Percentiles rank a stretch among this genome's conserved stretches.
These are phyloP conservation scores for Alentia gelatinosa DNA, from an alignment of 2,888 invertebrate species.

Conservation along the genomic window DNA sequence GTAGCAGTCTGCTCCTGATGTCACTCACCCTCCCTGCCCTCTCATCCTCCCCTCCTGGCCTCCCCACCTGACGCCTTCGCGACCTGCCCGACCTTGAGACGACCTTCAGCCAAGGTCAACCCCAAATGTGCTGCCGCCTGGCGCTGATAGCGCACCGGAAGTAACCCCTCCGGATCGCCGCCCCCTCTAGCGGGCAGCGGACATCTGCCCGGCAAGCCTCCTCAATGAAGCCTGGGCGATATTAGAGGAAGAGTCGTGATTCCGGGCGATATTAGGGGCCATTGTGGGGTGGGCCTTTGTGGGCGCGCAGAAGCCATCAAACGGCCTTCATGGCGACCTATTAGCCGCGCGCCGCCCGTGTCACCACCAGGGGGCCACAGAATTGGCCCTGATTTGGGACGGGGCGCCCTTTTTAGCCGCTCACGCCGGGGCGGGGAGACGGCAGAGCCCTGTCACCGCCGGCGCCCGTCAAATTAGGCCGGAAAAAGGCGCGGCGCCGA, in stretches of 20 bases:
- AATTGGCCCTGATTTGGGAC: conserved; percentile 41
- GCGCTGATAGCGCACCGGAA: conserved; percentile 24
- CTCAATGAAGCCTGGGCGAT: conserved; percentile 14
- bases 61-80: not conserved
- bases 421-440: not conserved
- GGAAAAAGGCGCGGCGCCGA: not conserved
- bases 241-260: conserved; percentile 25
- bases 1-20: too few relatives aligned
- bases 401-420: not conserved
- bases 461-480: not conserved
- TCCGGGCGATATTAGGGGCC: conserved; percentile 38
- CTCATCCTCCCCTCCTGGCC: not conserved
- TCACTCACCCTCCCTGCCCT: not conserved
- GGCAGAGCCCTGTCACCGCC: not conserved
- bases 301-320: conserved; percentile 43
- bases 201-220: not conserved
- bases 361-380: not conserved
- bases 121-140: not conserved
- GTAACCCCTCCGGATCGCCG: not conserved
- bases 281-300: not conserved
- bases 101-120: conserved; percentile 30
- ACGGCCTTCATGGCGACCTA: conserved; percentile 46
- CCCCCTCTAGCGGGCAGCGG: not conserved
- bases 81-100: not conserved
- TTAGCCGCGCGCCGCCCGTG: not conserved